Evolutionary conservation across 1,140 invertebrate species (phyloP).

Genomic region (Drosophila yakuba): DNA sequence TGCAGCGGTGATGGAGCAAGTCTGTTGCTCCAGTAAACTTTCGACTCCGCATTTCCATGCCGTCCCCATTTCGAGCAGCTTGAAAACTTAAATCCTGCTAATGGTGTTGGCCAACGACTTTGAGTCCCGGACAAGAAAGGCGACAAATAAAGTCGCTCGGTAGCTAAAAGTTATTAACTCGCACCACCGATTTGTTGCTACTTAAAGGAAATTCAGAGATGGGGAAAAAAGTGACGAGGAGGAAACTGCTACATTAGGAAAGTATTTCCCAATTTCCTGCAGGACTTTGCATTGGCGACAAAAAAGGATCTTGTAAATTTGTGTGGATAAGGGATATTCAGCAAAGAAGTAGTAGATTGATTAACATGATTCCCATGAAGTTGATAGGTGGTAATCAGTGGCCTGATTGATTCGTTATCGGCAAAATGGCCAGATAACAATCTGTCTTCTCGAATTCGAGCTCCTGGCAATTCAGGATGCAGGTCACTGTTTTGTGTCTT

Average conservation of each 20-base stretch:
- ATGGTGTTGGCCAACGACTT: conserved; percentile 39
- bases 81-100: conserved; percentile 39
- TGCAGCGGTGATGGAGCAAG: conserved; percentile 6
- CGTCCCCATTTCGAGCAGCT: background rate
- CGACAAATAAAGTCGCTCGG: conserved; percentile 15
- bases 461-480: conserved; percentile 22
- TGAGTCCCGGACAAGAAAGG: conserved; percentile 16
- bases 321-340: too few relatives aligned
- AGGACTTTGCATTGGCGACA: too few relatives aligned
- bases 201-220: background rate
- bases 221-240: background rate
- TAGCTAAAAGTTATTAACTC: conserved; percentile 21
- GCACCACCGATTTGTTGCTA: conserved; percentile 21
- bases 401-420: background rate
- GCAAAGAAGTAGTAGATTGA: too few relatives aligned
- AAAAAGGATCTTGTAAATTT: too few relatives aligned
- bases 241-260: too few relatives aligned
- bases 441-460: background rate
- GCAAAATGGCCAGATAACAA: background rate
- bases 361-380: too few relatives aligned
- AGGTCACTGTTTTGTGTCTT: background rate
- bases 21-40: conserved; percentile 58
- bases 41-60: background rate
- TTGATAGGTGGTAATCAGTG: too few relatives aligned
- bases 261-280: too few relatives aligned